Percentiles rank a stretch among this genome's conserved stretches.
These are phyloP conservation scores for Trematomus bernacchii DNA, from an alignment of 2,797 vertebrate genomes.

Conservation along the genomic window DNA sequence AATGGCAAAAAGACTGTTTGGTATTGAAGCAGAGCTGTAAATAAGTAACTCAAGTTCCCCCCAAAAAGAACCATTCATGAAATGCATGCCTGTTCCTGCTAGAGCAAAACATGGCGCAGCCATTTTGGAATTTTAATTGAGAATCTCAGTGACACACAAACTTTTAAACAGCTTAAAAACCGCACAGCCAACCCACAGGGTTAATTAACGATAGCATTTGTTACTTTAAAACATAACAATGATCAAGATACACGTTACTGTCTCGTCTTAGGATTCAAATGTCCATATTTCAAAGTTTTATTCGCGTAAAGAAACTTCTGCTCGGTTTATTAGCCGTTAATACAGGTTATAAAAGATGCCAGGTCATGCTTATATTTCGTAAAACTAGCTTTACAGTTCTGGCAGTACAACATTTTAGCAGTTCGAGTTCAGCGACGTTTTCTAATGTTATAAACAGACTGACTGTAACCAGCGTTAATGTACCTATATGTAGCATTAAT, in stretches of 20 bases:
- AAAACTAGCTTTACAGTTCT: not conserved
- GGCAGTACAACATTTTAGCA: not conserved
- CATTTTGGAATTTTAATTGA: constrained; percentile 87
- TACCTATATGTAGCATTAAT: rapidly evolving
- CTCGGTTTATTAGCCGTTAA: not conserved
- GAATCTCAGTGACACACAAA: constrained; percentile 75
- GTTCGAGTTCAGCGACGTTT: not conserved
- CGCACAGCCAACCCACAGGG: not conserved
- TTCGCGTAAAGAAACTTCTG: not conserved
- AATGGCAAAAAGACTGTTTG: not conserved
- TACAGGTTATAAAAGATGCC: not conserved
- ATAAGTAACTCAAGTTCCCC: constrained; percentile 15
- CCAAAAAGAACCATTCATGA: constrained; percentile 75
- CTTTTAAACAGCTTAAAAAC: constrained; percentile 36
- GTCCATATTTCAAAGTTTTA: constrained; percentile 1
- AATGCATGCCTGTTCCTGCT: constrained; percentile 74
- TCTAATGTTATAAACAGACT: not conserved
- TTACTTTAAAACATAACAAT: not conserved
- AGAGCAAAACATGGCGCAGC: constrained; percentile 80
- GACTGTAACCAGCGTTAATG: too few species aligned
- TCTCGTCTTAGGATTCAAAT: not conserved
- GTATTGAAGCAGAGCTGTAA: constrained; percentile 2
- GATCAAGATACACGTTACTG: not conserved
- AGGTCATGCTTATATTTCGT: not conserved
- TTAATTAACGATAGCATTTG: not conserved